A percentile compares a stretch with the other conserved stretches of the same genome.
phyloP scores from a whole-genome alignment of 2,888 invertebrate species.

The Stratiomys singularior region DNA sequence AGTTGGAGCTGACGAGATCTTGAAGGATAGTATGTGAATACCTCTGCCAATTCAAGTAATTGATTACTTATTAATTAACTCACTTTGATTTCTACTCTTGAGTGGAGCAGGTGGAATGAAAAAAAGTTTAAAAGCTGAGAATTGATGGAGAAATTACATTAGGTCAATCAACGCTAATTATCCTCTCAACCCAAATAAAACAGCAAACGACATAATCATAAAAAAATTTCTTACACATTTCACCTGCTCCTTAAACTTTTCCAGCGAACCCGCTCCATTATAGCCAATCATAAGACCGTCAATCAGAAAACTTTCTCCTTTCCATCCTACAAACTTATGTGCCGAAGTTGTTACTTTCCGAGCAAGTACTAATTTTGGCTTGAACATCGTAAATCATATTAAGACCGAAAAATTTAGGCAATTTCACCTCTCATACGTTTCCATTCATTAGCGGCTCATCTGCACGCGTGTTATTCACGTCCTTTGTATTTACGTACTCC shows the following conservation, averaged over 20 bases:
- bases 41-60: no score
- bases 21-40: no score
- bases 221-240: no score
- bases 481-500: no score
- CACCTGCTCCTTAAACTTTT: neutral
- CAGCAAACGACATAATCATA: neutral
- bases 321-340: neutral
- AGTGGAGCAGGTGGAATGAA: no score
- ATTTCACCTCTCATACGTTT: neutral
- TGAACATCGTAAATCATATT: neutral
- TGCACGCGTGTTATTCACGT: no score
- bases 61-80: no score
- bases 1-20: no score
- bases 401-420: neutral
- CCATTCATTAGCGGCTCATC: no score
- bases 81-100: no score
- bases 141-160: neutral
- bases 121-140: no score
- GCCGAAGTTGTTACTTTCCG: no score
- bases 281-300: neutral
- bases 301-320: conserved; percentile 10
- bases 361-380: neutral
- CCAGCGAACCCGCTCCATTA: neutral
- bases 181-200: neutral
- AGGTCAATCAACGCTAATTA: neutral